Evolutionary conservation across 2,888 invertebrate genomes (phyloP).

Genomic region (Laothoe populi): DNA sequence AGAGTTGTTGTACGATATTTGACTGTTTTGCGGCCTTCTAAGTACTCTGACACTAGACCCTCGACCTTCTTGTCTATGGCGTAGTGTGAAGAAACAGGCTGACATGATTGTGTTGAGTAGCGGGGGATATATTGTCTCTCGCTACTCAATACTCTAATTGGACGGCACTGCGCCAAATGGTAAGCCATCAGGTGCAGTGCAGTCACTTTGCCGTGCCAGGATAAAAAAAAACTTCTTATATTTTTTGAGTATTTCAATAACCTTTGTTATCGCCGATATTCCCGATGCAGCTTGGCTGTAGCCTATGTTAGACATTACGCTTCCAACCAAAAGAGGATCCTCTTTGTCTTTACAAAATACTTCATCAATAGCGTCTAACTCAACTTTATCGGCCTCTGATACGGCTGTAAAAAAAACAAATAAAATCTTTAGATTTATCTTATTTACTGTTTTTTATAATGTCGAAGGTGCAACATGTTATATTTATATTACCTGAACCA

Average conservation of each 20-base stretch:
- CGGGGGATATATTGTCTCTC: no score
- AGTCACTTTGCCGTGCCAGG: no score
- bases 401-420: slow-evolving; percentile 53
- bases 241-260: slow-evolving; percentile 33
- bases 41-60: no score
- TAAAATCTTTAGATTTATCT: not conserved
- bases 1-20: no score
- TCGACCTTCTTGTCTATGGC: no score
- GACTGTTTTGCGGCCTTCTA: no score
- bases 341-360: slow-evolving; percentile 81
- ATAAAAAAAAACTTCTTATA: not conserved
- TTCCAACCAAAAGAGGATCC: slow-evolving; percentile 83
- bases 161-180: no score
- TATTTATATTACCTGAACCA: slow-evolving; percentile 80
- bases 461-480: not conserved
- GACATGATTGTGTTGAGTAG: no score
- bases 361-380: slow-evolving; percentile 84
- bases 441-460: no score
- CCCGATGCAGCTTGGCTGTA: slow-evolving; percentile 64
- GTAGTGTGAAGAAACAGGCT: no score
- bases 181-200: no score
- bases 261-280: slow-evolving; percentile 85
- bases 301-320: slow-evolving; percentile 68
- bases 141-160: no score
- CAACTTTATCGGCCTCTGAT: slow-evolving; percentile 85